Evolutionary conservation across 2,888 invertebrate species (phyloP), one percentile per base, ranked within the genome.

Genomic region (Dorcus parallelipipedus): DNA sequence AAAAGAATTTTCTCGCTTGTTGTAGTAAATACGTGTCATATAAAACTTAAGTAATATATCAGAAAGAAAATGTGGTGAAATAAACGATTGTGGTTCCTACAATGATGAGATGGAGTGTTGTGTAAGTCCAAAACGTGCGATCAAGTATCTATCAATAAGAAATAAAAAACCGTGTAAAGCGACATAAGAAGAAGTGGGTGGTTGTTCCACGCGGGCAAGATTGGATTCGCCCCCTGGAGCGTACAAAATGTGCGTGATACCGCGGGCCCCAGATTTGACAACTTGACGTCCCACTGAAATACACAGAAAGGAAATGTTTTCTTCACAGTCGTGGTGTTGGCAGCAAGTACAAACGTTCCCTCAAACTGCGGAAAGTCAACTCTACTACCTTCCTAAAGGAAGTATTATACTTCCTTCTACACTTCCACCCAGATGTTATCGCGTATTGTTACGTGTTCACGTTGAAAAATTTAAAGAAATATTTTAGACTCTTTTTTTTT

Each of bases 241-340:
- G 64, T 56, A 59, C 54, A 65, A 33, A 67, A 64, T 68, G 66
- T 67, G 67, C 64, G 65, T 67, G 68, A 68, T 66, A 57, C 62
- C 64, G 60, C 66, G 63, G 62, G 58, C 60, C 63, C 67, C 58
- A 67, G 64, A 69, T 69, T 71, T 71, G 71, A 72, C 70, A 71
- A 70, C 70, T 71, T 71, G 71, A 71, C 70, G 69, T 71, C 66
- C 68, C 68, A 72, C 70, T 71, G 70, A 71, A 71, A 72, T 69
- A 69, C 63, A 67, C 63, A 69, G 65, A 69, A 69, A 70, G 69
- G 67, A 71, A 72, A 73, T 70, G 70, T 71, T 71, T 72, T 69
- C 69, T 68, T 67, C 65, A 61, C 67, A 67, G 65, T 66, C 63
- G 67, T 71, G 71, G 66, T 67, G 69, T 66, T 71, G 72, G 69